Evolutionary conservation across 2,888 invertebrate genomes (phyloP), one percentile per base, ranked within the genome.

Genomic region (Molanna angustata): DNA sequence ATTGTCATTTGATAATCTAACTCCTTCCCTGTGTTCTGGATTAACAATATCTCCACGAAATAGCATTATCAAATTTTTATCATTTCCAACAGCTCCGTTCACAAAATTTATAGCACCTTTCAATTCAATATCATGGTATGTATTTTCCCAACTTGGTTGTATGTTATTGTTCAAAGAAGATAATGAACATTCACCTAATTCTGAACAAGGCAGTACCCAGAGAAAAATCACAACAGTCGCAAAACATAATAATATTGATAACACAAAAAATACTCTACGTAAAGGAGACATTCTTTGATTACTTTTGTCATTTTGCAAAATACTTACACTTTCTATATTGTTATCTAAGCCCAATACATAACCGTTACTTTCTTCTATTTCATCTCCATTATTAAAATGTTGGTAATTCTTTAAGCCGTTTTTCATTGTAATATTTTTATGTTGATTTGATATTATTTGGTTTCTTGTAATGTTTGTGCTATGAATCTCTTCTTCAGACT

Each of bases 171-270:
- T 78, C 54, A 79, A 78, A 3, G 69, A 69, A 1, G 66, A 64
- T 1, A 72, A 74, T 9, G 83, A 78, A 61, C 90, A 90, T 46
- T 84, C 81, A 13, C 82, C 80, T 4, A 79, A 79, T 63, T 86
- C 84, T 2, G 83, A 80, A 63, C 90, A 91, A 0, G 90, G 90
- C 61, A 86, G 71, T 11, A 85, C 80, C 85, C 86, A 89, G 4
- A 88, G 71, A 65, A 88, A 92, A 63, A 85, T 78, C 35, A 89
- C 72, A 43, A 87, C 82, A 4, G 86, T 86, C 53, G 85, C 72
- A 56, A 87, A 69, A 65, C 87, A 91, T 45, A 86, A 67, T 39
- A 88, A 66, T 58, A 90, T 80, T 1, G 90, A 90, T 7, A 80
- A 72, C 14, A 85, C 72, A 61, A 90, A 86, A 33, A 84, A 85